Conservation (phyloP, 2,888 invertebrate species). For the Lasius fuliginosus region DNA sequence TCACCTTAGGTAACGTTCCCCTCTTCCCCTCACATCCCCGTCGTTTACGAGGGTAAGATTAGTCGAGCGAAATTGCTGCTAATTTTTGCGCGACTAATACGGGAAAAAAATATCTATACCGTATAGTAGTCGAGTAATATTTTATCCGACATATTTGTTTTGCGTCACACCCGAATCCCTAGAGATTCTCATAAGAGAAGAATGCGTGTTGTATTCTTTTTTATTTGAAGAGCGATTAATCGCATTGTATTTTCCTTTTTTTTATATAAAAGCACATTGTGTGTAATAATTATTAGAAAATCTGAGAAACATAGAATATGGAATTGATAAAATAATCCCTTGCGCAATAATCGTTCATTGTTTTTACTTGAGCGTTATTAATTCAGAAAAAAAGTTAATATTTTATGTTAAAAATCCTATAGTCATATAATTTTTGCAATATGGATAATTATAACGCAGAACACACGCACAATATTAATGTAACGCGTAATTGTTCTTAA, state of each 20-base stretch:
- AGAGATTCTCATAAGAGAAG: background rate
- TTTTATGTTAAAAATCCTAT: background rate
- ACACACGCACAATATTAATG: background rate
- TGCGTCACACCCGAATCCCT: background rate
- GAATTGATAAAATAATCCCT: background rate
- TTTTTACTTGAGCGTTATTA: background rate
- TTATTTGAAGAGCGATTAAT: background rate
- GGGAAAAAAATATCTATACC: background rate
- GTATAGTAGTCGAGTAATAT: background rate
- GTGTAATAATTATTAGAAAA: background rate
- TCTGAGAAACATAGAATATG: background rate
- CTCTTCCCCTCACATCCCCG: too few relatives aligned
- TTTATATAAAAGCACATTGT: background rate
- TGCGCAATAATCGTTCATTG: background rate
- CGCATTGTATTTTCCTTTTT: background rate
- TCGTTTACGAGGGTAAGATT: background rate
- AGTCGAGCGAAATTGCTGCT: conserved; percentile 17
- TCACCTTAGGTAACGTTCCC: background rate
- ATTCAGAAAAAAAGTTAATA: background rate
- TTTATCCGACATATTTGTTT: background rate
- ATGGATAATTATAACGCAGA: background rate
- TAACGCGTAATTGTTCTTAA: background rate
- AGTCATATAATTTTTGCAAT: background rate
- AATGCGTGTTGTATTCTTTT: background rate
- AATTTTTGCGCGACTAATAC: conserved; percentile 24